phyloP scores from a whole-genome alignment of 2,888 invertebrate species.

The Craniophora ligustri region DNA sequence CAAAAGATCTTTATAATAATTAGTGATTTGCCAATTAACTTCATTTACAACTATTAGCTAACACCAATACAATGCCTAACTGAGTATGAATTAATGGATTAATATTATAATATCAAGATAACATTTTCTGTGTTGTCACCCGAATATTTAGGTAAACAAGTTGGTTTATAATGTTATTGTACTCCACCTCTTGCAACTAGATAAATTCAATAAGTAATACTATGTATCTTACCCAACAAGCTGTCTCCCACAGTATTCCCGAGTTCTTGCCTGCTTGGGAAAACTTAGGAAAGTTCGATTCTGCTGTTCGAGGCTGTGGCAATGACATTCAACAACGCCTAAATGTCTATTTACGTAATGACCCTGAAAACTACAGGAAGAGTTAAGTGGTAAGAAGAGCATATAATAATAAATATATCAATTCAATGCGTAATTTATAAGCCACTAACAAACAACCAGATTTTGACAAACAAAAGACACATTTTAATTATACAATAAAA shows the following conservation, averaged over 20 bases:
- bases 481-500: neutral
- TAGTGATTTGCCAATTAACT: too few species aligned
- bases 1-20: too few species aligned
- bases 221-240: constrained; percentile 93
- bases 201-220: constrained; percentile 27
- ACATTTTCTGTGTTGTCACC: too few species aligned
- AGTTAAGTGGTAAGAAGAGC: constrained; percentile 1
- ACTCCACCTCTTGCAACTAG: constrained; percentile 4
- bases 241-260: constrained; percentile 92
- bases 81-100: too few species aligned
- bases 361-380: constrained; percentile 84
- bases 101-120: too few species aligned
- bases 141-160: neutral
- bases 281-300: constrained; percentile 77
- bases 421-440: neutral
- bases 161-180: too few species aligned
- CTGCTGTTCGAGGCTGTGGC: constrained; percentile 67
- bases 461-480: neutral
- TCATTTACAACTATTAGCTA: too few species aligned
- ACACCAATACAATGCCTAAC: too few species aligned
- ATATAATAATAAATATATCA: neutral
- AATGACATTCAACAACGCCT: constrained; percentile 71
- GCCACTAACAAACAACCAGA: neutral
- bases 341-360: constrained; percentile 82
- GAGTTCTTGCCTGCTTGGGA: constrained; percentile 82